Conservation (phyloP, 1,140 invertebrate species). For the Sarcophaga bullata region DNA sequence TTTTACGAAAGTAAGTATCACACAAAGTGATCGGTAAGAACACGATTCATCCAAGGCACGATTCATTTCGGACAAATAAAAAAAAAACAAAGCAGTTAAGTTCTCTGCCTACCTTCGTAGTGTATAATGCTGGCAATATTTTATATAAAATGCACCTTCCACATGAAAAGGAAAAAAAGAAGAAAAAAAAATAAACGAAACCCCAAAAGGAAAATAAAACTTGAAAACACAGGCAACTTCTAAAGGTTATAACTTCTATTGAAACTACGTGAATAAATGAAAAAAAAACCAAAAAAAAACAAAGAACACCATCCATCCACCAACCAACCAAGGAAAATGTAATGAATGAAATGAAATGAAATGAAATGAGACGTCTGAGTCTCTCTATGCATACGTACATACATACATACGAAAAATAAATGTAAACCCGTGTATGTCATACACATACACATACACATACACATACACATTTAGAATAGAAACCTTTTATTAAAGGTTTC, state of each 20-base stretch:
- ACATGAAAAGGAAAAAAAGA: not conserved
- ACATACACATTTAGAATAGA: not conserved
- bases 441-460: not conserved
- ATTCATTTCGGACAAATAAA: too few species aligned
- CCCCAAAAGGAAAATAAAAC: too few species aligned
- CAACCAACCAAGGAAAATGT: not conserved
- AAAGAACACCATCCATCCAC: not conserved
- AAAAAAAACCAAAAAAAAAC: not conserved
- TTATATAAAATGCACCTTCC: slow-evolving; percentile 21
- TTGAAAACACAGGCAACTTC: not conserved
- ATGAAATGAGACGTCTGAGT: not conserved
- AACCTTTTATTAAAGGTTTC: too few species aligned
- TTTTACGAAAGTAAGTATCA: too few species aligned
- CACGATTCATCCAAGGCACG: too few species aligned
- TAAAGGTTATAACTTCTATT: slow-evolving; percentile 9
- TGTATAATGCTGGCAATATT: not conserved
- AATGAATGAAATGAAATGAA: slow-evolving; percentile 12
- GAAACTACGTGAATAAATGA: not conserved
- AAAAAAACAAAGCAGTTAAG: too few species aligned
- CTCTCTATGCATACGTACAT: not conserved
- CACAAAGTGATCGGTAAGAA: too few species aligned
- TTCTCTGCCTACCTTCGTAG: not conserved
- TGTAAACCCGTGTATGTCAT: not conserved
- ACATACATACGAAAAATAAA: not conserved
- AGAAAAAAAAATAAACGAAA: not conserved